Evolutionary conservation across 2,888 invertebrate genomes (phyloP), one percentile per base, ranked within the genome.

Genomic region (Spisula subtruncata): DNA sequence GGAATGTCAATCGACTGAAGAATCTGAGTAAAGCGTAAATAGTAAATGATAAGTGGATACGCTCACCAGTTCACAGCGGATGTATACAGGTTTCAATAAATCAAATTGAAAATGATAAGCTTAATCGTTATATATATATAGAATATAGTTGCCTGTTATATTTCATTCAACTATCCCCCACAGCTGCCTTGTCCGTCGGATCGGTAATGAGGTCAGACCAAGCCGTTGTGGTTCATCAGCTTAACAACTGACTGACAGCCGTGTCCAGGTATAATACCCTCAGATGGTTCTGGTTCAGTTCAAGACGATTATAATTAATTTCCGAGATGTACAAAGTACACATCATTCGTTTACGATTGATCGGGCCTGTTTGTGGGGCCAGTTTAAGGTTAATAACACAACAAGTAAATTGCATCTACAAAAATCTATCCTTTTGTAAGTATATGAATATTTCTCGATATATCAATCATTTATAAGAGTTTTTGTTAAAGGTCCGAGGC

Each of bases 81-180:
- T 32, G 5, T 32, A 75, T 29, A 32, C 35, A 16, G 32, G 35
- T 16, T 18, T 18, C 75, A 75, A 35, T 75, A 75, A 75, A 75
- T 75, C 35, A 75, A 35, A 41, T 16, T 32, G 14, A 35, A 75
- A 35, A 75, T 18, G 75, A 75, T 75, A 32, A 32, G 25, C n/a
- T 25, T 32, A 16, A 75, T 75, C 32, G 5, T 16, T 32, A 32
- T 25, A 75, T 25, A 75, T 25, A 32, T 10, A 75, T 25, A n/a
- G n/a, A n/a, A n/a, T n/a, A n/a, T n/a, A n/a, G n/a, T 75, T 32
- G 32, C 75, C 35, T 75, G 75, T 75, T 75, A 75, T 35, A 75
- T 75, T 32, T 35, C 75, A 35, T 18, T 75, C 16, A 75, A 75
- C 32, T 18, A 35, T 16, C 32, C 12, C 12, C 14, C 16, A 75